A percentile compares a stretch with the other conserved stretches of the same genome.
These are phyloP conservation scores for Seriola quinqueradiata DNA, from an alignment of 2,113 vertebrate species.

Conservation along the genomic window DNA sequence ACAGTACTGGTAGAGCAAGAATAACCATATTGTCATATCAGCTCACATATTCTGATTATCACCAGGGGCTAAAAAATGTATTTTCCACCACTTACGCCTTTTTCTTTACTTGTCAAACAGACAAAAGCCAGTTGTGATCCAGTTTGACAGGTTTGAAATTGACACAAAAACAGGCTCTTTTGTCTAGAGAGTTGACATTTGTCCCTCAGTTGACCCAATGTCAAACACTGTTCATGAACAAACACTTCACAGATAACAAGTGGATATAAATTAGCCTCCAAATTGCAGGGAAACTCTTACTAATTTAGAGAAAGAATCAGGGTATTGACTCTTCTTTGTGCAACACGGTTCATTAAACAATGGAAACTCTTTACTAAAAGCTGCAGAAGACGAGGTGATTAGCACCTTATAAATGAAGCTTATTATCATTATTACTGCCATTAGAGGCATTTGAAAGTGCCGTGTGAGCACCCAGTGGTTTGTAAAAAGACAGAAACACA, in stretches of 20 bases:
- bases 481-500: constrained; percentile 10
- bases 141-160: neutral
- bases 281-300: constrained; percentile 14
- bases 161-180: neutral
- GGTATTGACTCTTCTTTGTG: constrained; percentile 15
- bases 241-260: constrained; percentile 8
- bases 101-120: neutral
- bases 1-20: neutral
- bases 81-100: neutral
- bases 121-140: neutral
- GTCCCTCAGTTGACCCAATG: neutral
- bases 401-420: constrained; percentile 47
- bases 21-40: too few relatives aligned
- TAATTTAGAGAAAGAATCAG: constrained; percentile 17
- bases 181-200: neutral
- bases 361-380: constrained; percentile 38
- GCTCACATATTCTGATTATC: neutral
- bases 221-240: constrained; percentile 10
- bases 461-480: constrained; percentile 4
- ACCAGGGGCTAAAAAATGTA: too few relatives aligned
- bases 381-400: constrained; percentile 44
- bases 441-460: constrained; percentile 19
- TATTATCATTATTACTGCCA: constrained; percentile 32
- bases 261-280: constrained; percentile 22
- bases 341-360: constrained; percentile 37